Percentiles rank a stretch among this genome's conserved stretches.
phyloP scores from a whole-genome alignment of 2,113 vertebrate genomes.

The Piaya cayana region DNA sequence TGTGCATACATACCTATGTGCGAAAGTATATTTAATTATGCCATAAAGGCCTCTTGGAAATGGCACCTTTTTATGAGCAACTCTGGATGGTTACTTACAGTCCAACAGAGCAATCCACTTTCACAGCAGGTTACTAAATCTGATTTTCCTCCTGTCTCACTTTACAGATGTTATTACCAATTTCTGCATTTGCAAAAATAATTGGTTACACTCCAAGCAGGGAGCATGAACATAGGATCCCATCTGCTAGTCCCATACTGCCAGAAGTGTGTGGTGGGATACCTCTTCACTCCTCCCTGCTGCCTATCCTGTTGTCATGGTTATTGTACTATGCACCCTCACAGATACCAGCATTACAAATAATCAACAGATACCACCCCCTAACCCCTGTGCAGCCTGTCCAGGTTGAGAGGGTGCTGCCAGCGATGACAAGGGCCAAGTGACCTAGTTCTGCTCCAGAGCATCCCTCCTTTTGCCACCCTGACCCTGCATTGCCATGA shows the following conservation, averaged over 20 bases:
- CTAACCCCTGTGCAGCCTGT: background rate
- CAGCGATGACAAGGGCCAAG: background rate
- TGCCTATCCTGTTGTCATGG: background rate
- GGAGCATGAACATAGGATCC: background rate
- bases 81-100: background rate
- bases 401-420: background rate
- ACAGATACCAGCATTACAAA: background rate
- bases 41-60: constrained; percentile 9
- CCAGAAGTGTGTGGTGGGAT: background rate
- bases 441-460: background rate
- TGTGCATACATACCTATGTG: background rate
- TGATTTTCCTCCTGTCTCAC: constrained; percentile 3
- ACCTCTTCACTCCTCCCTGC: background rate
- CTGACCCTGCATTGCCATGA: background rate
- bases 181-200: background rate
- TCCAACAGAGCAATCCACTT: background rate
- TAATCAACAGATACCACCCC: background rate
- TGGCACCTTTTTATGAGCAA: background rate
- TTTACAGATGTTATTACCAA: background rate
- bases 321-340: background rate
- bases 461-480: background rate
- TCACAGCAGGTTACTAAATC: constrained; percentile 1
- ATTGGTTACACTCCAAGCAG: background rate
- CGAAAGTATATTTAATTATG: background rate
- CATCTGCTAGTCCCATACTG: background rate